Evolutionary conservation across 1,140 invertebrate species (phyloP).

Genomic region (Drosophila novamexicana): DNA sequence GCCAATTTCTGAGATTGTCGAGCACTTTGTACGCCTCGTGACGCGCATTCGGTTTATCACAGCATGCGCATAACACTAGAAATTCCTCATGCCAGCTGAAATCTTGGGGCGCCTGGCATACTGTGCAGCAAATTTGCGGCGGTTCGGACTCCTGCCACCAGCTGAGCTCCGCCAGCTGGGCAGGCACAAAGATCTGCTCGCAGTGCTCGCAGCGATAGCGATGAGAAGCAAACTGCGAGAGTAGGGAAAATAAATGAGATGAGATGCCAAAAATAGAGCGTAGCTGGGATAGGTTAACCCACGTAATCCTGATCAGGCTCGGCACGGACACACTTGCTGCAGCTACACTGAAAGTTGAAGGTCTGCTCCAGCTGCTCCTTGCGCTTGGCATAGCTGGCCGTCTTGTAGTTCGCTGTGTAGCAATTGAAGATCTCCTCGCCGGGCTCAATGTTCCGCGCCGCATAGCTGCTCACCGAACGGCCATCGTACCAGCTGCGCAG

Average conservation of each 20-base stretch:
- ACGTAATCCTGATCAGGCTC: constrained; percentile 65
- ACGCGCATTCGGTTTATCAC: constrained; percentile 11
- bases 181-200: constrained; percentile 38
- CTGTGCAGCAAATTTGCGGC: constrained; percentile 37
- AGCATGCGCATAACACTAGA: constrained; percentile 25
- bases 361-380: constrained; percentile 28
- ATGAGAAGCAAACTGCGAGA: constrained; percentile 48
- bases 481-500: constrained; percentile 61
- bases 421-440: constrained; percentile 73
- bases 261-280: too few relatives aligned
- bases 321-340: constrained; percentile 39
- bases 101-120: constrained; percentile 41
- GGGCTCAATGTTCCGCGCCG: constrained; percentile 16
- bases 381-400: constrained; percentile 26
- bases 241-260: too few relatives aligned
- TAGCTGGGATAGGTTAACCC: constrained; percentile 1
- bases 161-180: constrained; percentile 12
- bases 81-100: constrained; percentile 50
- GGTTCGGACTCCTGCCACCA: constrained; percentile 54
- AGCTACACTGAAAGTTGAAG: constrained; percentile 69
- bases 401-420: constrained; percentile 58
- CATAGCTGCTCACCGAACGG: constrained; percentile 38
- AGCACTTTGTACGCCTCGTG: constrained; percentile 39
- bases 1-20: constrained; percentile 30
- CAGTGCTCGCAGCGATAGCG: constrained; percentile 69